phyloP scores from a whole-genome alignment of 2,113 vertebrate species.

The Macrotis lagotis region DNA sequence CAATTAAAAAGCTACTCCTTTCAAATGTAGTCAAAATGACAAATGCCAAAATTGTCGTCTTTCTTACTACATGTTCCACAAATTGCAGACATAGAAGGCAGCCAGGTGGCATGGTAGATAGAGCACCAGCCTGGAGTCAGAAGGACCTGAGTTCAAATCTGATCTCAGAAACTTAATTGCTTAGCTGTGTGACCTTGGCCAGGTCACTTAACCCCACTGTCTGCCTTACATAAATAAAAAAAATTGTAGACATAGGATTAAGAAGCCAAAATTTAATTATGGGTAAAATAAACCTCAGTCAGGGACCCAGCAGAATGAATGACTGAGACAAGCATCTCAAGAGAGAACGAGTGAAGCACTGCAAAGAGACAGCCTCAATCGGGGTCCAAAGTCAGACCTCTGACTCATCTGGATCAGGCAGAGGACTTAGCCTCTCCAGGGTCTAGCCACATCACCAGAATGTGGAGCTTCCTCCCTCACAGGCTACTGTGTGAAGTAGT shows the following conservation, averaged over 20 bases:
- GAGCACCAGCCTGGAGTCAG: no score
- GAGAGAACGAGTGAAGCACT: neutral
- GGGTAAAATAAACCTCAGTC: constrained; percentile 30
- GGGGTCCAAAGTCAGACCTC: neutral
- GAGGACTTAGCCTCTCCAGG: neutral
- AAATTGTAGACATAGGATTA: constrained; percentile 5
- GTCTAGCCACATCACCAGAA: neutral
- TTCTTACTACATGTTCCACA: constrained; percentile 42
- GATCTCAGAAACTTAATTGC: no score
- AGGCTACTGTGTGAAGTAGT: neutral
- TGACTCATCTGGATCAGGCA: neutral
- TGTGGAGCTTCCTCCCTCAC: neutral
- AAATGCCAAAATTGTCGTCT: constrained; percentile 4
- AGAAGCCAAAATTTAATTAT: neutral
- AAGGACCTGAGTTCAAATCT: no score
- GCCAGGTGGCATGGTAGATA: no score
- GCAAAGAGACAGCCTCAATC: neutral
- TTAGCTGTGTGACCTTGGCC: no score
- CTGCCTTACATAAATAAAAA: no score
- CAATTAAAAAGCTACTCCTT: neutral
- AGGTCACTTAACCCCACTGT: no score
- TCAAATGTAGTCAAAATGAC: neutral
- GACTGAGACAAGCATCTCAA: neutral
- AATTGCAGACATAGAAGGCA: constrained; percentile 36
- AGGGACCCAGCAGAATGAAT: constrained; percentile 37